Percentiles rank a stretch among this genome's conserved stretches.
Evolutionary conservation across 2,888 invertebrate species (phyloP).

Genomic region (Rhorus exstirpatorius): DNA sequence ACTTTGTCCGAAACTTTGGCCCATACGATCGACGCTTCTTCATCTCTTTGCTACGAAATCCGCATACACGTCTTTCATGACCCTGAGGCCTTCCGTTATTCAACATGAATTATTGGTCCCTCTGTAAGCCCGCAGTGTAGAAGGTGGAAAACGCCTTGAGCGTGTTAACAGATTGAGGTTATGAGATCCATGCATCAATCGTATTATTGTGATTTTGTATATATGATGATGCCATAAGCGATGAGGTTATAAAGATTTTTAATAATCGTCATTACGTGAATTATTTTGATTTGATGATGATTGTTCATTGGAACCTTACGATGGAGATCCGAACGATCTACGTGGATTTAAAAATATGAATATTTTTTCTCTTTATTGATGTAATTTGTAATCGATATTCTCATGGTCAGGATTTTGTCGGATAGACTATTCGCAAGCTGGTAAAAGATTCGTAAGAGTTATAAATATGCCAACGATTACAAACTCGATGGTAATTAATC

Average conservation of each 20-base stretch:
- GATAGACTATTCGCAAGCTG: too few relatives aligned
- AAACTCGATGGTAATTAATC: too few relatives aligned
- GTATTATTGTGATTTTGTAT: background rate
- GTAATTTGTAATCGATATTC: too few relatives aligned
- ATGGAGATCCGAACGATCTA: too few relatives aligned
- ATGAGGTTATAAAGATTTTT: background rate
- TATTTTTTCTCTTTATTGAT: too few relatives aligned
- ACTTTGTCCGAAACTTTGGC: conserved; percentile 28
- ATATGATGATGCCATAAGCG: background rate
- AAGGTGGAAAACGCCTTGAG: conserved; percentile 39
- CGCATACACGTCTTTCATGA: background rate
- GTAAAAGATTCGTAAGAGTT: too few relatives aligned
- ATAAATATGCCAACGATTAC: too few relatives aligned
- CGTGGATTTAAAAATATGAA: too few relatives aligned
- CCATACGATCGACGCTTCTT: conserved; percentile 20
- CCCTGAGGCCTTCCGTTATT: conserved; percentile 51
- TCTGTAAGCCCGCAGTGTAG: conserved; percentile 13
- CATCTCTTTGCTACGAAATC: background rate
- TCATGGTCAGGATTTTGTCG: too few relatives aligned
- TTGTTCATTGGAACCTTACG: too few relatives aligned
- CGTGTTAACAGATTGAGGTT: conserved; percentile 29
- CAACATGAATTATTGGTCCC: conserved; percentile 54
- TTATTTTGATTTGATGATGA: too few relatives aligned
- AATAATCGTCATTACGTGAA: too few relatives aligned
- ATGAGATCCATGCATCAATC: conserved; percentile 16